Evolutionary conservation across 2,888 invertebrate species (phyloP), one percentile per base, ranked within the genome.

Genomic region (Limnephilus rhombicus): DNA sequence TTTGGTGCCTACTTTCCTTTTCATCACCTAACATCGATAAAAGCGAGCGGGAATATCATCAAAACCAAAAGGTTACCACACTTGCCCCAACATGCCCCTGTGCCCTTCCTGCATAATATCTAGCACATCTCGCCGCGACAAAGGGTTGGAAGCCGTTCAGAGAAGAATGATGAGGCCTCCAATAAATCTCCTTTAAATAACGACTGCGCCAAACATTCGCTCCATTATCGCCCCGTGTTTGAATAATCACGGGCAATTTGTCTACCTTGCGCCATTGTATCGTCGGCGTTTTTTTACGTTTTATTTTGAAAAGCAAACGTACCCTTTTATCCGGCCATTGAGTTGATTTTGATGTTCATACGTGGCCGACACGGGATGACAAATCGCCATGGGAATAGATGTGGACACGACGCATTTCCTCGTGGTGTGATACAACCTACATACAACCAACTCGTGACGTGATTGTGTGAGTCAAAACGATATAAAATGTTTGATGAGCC

Each of bases 191-290:
- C 90, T 29, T 85, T 91, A 91, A 90, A 91, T 81, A 92, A 91
- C 85, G 85, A 89, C 91, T 89, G 89, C 91, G 93, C 90, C 92
- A 91, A 91, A 90, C 92, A 92, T 81, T 90, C 81, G 82, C 88
- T 93, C 92, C 93, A 93, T 93, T 93, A 93, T 93, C 93, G 91
- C 93, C 92, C 92, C 92, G 91, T 92, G 93, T 93, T 93, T 93
- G 93, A 93, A 91, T 92, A 92, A 93, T 93, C 90, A 88, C 92
- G 91, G 91, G 92, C 93, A 93, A 93, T 93, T 93, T 93, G 93
- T 93, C 93, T 92, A 89, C 88, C 91, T 92, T 91, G 83, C 89
- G 82, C 80, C 83, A 90, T 91, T 89, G 86, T 68, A 88, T 45
- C 91, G 53, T 85, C 90, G 85, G 80, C 53, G n/a, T 91, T 80